A percentile compares a stretch with the other conserved stretches of the same genome.
Evolutionary conservation across 2,888 invertebrate genomes (phyloP).

Genomic region (Rhimphoctona megacephalus): DNA sequence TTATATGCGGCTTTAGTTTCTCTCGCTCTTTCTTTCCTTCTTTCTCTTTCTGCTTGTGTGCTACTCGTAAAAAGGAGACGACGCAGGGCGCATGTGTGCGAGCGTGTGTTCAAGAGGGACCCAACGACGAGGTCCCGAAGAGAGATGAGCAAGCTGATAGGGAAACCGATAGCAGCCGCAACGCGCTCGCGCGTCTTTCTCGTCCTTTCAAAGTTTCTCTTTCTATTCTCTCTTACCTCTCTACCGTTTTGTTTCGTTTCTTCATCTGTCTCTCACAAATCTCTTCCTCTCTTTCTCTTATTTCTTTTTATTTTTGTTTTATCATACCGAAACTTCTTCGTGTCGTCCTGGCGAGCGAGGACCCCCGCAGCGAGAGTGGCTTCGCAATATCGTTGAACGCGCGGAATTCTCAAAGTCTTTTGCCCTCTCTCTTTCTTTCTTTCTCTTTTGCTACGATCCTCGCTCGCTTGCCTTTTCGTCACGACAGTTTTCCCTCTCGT

Average conservation of each 20-base stretch:
- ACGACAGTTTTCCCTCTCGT: slow-evolving; percentile 68
- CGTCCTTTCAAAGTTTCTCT: slow-evolving; percentile 41
- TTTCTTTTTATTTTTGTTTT: slow-evolving; percentile 17
- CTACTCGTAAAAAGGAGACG: slow-evolving; percentile 54
- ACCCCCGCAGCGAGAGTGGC: slow-evolving; percentile 78
- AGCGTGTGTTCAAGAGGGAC: slow-evolving; percentile 29
- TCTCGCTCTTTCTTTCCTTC: slow-evolving; percentile 39
- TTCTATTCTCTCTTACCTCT: slow-evolving; percentile 36
- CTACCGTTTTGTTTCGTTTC: slow-evolving; percentile 44
- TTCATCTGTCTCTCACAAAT: slow-evolving; percentile 57
- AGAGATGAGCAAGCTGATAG: slow-evolving; percentile 81
- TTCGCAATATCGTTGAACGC: slow-evolving; percentile 73
- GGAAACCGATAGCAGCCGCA: slow-evolving; percentile 83
- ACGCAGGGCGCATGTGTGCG: background rate
- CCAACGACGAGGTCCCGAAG: slow-evolving; percentile 74
- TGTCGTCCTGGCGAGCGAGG: slow-evolving; percentile 71
- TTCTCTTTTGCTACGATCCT: background rate
- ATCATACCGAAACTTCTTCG: slow-evolving; percentile 69
- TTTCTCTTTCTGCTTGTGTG: slow-evolving; percentile 9
- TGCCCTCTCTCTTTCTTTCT: slow-evolving; percentile 42
- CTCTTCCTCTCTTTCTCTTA: slow-evolving; percentile 42
- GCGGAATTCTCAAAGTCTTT: slow-evolving; percentile 73
- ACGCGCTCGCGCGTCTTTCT: slow-evolving; percentile 65
- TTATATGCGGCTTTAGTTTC: slow-evolving; percentile 72
- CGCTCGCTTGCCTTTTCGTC: slow-evolving; percentile 44